Percentiles rank a stretch among this genome's conserved stretches.
These are phyloP conservation scores for Galerucella calmariensis DNA, from an alignment of 2,888 invertebrate species.

Conservation along the genomic window DNA sequence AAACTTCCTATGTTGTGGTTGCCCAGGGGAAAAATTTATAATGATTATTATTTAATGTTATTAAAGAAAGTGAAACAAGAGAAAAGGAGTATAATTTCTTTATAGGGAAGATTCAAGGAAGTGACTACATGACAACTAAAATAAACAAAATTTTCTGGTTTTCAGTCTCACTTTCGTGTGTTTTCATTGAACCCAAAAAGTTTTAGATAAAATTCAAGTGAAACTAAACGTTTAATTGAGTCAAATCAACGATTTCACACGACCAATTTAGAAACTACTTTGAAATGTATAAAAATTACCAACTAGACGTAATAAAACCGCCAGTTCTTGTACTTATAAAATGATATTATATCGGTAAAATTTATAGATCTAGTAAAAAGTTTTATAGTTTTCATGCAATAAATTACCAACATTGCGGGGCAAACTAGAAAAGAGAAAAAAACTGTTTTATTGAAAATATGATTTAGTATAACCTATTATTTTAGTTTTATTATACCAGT, in stretches of 20 bases:
- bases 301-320: conserved; percentile 15
- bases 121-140: no score
- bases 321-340: conserved; percentile 38
- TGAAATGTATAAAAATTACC: conserved; percentile 23
- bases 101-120: no score
- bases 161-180: no score
- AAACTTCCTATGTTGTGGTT: no score
- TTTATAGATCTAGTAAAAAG: conserved; percentile 61
- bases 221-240: conserved; percentile 19
- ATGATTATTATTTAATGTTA: no score
- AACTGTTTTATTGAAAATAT: conserved; percentile 64
- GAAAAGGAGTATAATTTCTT: no score
- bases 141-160: no score
- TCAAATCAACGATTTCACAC: conserved; percentile 25
- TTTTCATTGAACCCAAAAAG: no score
- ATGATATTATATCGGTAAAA: conserved; percentile 59
- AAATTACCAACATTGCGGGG: conserved; percentile 51
- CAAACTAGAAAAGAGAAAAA: conserved; percentile 52
- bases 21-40: no score
- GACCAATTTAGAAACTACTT: conserved; percentile 23
- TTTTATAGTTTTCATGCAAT: conserved; percentile 60
- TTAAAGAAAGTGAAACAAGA: no score
- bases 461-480: conserved; percentile 58
- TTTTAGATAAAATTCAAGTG: background rate
- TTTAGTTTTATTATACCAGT: conserved; percentile 53